Evolutionary conservation across 2,888 invertebrate species (phyloP).

Genomic region (Andrena camellia): DNA sequence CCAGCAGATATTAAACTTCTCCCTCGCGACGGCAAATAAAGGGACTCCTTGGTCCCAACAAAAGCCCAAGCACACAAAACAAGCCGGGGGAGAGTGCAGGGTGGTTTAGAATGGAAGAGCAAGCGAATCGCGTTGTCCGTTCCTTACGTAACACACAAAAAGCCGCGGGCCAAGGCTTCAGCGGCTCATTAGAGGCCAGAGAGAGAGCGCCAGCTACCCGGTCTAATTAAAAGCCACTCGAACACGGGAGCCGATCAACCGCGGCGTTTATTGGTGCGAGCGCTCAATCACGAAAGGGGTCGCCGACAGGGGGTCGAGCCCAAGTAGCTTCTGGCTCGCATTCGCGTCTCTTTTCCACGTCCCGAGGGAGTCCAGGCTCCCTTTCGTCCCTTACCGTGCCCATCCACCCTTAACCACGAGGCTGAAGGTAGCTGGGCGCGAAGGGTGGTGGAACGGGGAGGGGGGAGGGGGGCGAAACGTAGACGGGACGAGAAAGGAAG

Average conservation of each 20-base stretch:
- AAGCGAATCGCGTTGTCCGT: background rate
- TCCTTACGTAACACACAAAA: constrained; percentile 14
- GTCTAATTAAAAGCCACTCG: constrained; percentile 60
- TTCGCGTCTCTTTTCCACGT: constrained; percentile 61
- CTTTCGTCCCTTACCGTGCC: constrained; percentile 32
- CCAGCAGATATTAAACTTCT: background rate
- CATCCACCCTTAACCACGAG: constrained; percentile 54
- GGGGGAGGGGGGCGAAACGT: background rate
- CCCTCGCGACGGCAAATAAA: constrained; percentile 5
- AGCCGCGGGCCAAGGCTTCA: background rate
- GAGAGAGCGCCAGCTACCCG: constrained; percentile 28
- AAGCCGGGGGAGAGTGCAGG: background rate
- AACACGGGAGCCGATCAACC: constrained; percentile 46
- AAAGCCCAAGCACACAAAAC: constrained; percentile 20
- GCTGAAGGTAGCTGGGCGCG: background rate
- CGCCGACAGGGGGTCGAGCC: constrained; percentile 55
- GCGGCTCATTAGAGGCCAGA: constrained; percentile 37
- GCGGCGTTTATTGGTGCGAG: constrained; percentile 58
- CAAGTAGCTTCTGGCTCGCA: constrained; percentile 66
- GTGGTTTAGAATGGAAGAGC: background rate
- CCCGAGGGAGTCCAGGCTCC: constrained; percentile 46
- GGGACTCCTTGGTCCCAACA: constrained; percentile 1
- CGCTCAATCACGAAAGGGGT: constrained; percentile 53
- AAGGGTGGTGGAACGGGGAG: constrained; percentile 7
- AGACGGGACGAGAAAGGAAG: background rate